Base-by-base conservation (phyloP, 2,888 invertebrate species). In the Drosophila dives region DNA sequence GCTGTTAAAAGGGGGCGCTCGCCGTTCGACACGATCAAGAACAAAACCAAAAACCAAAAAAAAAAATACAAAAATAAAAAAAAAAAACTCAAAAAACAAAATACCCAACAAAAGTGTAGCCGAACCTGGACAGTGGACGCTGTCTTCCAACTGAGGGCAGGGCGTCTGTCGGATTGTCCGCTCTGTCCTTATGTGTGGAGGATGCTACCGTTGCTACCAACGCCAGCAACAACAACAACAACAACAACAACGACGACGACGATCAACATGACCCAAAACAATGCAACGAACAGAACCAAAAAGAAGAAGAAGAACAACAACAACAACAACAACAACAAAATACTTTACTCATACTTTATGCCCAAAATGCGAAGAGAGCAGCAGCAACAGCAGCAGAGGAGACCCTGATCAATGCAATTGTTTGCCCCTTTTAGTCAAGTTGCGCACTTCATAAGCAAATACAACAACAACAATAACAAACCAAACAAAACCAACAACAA, bases 1-100 rank as follows among this genome's bases (percentile, higher is more conserved):
- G 89, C 90, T 89, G 89, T 90, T 91, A 89, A 90, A 91, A 91
- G 91, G 91, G 92, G 92, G 91, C 92, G 91, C 91, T 92, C 91
- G 86, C 91, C 89, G 91, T 86, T 88, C 92, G 90, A 92, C 91
- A 91, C 92, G 91, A 91, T 92, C 92, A 89, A 86, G 89, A 90
- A 86, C 84, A 85, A 76, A 84, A 77, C 70, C 75, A 71, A 73
- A 73, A 77, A 62, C 64, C 71, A 59, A 67, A 69, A 72, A 53
- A 23, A 54, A 54, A 54, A 58, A 60, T 58, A 42, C 48, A 72
- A 36, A 59, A 61, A 42, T 48, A 72, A 36, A 10, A 3, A 10
- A 15, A 54, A 10, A 17, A 54, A 38, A n/a, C n/a, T n/a, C n/a
- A 15, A 54, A 15, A 17, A 54, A 38, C 54, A 55, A 55, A 36